Evolutionary conservation across 2,113 vertebrate genomes (phyloP), one percentile per base, ranked within the genome.

Genomic region (Microtus richardsoni): DNA sequence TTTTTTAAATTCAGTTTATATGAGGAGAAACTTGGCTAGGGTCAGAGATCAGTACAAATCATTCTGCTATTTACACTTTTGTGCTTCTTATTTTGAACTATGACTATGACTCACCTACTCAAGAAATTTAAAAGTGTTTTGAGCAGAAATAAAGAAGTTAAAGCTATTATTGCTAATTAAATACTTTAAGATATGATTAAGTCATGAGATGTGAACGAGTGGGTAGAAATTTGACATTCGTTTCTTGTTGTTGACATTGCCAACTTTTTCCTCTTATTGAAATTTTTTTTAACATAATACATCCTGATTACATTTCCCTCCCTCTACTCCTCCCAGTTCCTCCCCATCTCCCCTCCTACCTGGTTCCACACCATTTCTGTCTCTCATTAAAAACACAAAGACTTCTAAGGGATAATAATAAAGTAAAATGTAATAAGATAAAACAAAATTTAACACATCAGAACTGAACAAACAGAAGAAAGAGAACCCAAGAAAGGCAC

Each of bases 121-220:
- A 88, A 91, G 93, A 79, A 62, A 78, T 66, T 17, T 19, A 13
- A 85, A 83, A 79, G 17, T 47, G 84, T 84, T 84, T 96, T 64
- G 68, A 62, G 66, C 71, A 64, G 70, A 92, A 79, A 7, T 54
- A 84, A 86, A 28, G 39, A 84, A 89, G 16, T 30, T 71, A 91
- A 90, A 66, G 28, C 66, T 93, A 8, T 6, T 22, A 11, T 83
- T 73, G 30, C 33, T 79, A 73, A 95, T 75, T 52, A 93, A 89
- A 85, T 44, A 60, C 13, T 70, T 91, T 94, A 64, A 75, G 83
- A 86, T 68, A 70, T 41, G 30, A 92, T 41, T 58, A n/a, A 66
- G 54, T 82, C 28, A 30, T 22, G 16, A 66, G 33, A 78, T 78
- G n/a, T 92, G 49, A 86, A 41, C 36, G 1, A 22, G 10, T 64